Conservation (phyloP, 2,888 invertebrate genomes). For the Octonoba sinensis region DNA sequence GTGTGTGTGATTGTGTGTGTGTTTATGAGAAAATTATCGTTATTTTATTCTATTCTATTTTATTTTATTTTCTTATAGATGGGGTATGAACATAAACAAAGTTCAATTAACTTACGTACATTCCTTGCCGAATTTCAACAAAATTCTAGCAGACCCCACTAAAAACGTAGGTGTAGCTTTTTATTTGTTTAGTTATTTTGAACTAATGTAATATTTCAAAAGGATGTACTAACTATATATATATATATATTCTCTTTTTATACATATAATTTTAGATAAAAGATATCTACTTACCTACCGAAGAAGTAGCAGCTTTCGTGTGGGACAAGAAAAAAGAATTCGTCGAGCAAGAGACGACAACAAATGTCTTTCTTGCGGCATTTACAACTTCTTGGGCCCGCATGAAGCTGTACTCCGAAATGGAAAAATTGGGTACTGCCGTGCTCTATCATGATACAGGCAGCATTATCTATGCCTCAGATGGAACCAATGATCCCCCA, state of each 20-base stretch:
- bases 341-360: not conserved
- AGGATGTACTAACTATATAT: too few species aligned
- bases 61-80: not conserved
- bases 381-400: not conserved
- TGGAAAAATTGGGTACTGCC: not conserved
- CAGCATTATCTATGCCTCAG: not conserved
- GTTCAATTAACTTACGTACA: not conserved
- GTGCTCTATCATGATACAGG: conserved; percentile 9
- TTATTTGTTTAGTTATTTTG: not conserved
- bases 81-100: conserved; percentile 19
- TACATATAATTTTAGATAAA: not conserved
- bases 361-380: not conserved
- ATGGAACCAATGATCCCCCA: conserved; percentile 11
- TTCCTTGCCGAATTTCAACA: conserved; percentile 1
- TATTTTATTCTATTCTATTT: not conserved
- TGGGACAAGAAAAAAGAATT: not conserved
- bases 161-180: conserved; percentile 22
- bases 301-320: conserved; percentile 5
- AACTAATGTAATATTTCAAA: too few species aligned
- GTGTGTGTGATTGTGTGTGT: not conserved
- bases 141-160: too few species aligned
- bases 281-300: conserved; percentile 1
- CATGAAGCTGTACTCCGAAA: not conserved
- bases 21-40: too few species aligned
- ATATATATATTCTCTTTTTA: too few species aligned